Base-by-base conservation (phyloP, 2,797 vertebrate species). In the Cyclopterus lumpus region DNA sequence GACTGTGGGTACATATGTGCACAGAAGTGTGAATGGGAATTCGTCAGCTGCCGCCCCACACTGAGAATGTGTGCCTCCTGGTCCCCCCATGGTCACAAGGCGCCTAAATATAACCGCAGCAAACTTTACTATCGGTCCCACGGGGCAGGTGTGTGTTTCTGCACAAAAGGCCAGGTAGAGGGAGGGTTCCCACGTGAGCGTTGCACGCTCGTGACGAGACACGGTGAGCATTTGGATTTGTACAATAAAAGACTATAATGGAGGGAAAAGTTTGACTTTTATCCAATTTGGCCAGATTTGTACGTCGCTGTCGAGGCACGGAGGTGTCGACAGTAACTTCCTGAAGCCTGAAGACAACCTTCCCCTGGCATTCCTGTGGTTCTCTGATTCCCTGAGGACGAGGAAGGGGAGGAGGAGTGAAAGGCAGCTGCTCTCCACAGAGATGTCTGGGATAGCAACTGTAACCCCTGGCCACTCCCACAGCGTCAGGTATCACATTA, bases 371-470 rank as follows among this genome's bases (percentile, higher is more conserved):
- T 91, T 91, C 82, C 80, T 86, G 81, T 80, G 82, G 85, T 88
- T 87, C 75, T 77, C 80, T 89, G 83, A 85, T 89, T 91, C 88
- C 85, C 81, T 59, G n/a, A 77, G 59, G 81, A 87, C 83, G 81
- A 84, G 30, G 66, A 74, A 67, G 59, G 57, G 59, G 32, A 71
- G 58, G 48, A 59, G 57, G 81, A 55, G 58, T 28, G 62, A 44
- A 48, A 80, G 84, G 85, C 93, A 93, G 93, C 93, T 94, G 93
- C 88, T 92, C 85, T 85, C 89, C 89, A 89, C 86, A 91, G 89
- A 85, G 81, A 91, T 90, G 81, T 89, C 90, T 81, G 88, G 79
- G 87, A 92, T 91, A 87, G 89, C 90, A 87, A 90, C 86, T 80
- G 81, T 88, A 87, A 87, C 89, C 89, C 80, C 77, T 51, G 83